Base-by-base conservation (phyloP, 1,140 invertebrate species). In the Pogonus chalceus region DNA sequence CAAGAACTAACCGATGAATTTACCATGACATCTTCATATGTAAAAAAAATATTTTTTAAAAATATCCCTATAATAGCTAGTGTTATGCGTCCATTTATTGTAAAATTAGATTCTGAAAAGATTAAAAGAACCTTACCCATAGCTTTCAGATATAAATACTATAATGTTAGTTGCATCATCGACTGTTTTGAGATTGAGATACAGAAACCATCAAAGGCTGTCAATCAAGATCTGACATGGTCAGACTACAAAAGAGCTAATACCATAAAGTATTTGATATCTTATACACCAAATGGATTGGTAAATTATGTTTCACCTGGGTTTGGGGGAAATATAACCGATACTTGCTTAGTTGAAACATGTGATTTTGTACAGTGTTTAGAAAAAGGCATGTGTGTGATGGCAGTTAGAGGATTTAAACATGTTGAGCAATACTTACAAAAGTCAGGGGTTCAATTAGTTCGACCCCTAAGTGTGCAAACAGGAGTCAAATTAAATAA, bases 211-310 rank as follows among this genome's bases (percentile, higher is more conserved):
- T 63, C 53, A 2, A 65, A 72, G 54, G 51, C 68, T 3, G 9
- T 70, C 1, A 20, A 66, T 53, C 72, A 73, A 64, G 57, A 68
- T 22, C 22, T 73, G 18, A 68, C 70, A 23, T 76, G 71, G 70
- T 73, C 71, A 3, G 65, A 72, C 0, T 75, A 74, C 54, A 73
- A 73, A 61, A 72, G 72, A 53, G 60, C 58, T 20, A 74, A 75
- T 52, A 74, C 72, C 7, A 58, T 73, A 10, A 76, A 77, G 53
- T 75, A 75, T 68, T 57, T 75, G 9, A 61, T 77, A 49, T 69
- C 65, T 22, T 66, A 56, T 43, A 74, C 70, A 46, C 70, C 70
- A n/a, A 58, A 72, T 64, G 69, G 72, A 9, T 54, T 72, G n/a
- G n/a, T n/a, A n/a, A n/a, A n/a, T n/a, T n/a, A n/a, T n/a, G n/a